phyloP scores from a whole-genome alignment of 2,888 invertebrate species.

The Ischnura elegans region DNA sequence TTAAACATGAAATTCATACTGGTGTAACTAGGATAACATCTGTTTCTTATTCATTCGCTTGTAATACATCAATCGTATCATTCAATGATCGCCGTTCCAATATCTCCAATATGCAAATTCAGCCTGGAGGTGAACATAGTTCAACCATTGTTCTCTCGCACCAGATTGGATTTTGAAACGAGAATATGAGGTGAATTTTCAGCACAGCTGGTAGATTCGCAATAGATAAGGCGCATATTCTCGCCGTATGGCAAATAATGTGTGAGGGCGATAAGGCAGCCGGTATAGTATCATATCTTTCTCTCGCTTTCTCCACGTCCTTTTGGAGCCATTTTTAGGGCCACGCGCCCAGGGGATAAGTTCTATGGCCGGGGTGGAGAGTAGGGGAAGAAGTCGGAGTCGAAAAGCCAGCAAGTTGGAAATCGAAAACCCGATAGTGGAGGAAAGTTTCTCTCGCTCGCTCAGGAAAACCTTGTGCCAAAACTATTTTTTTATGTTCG shows the following conservation, averaged over 20 bases:
- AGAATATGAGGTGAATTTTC: background rate
- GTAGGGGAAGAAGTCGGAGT: background rate
- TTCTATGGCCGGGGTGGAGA: background rate
- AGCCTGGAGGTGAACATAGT: background rate
- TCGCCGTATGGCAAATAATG: background rate
- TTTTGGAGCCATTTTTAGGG: background rate
- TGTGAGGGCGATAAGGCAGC: background rate
- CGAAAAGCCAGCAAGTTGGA: background rate
- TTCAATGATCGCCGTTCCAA: background rate
- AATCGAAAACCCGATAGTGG: slow-evolving; percentile 18
- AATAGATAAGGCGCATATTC: background rate
- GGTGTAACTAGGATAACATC: too few species aligned
- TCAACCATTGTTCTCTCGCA: background rate
- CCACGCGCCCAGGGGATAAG: background rate
- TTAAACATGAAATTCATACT: too few species aligned
- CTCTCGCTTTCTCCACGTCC: background rate
- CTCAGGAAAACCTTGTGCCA: background rate
- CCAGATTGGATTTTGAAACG: background rate
- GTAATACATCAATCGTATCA: background rate
- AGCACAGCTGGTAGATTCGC: background rate
- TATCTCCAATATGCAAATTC: background rate
- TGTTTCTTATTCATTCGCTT: too few species aligned
- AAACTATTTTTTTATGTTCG: background rate
- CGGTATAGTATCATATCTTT: background rate
- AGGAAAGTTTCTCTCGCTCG: background rate